Conservation (phyloP, 2,113 vertebrate species). For the Oncorhynchus gorbuscha region DNA sequence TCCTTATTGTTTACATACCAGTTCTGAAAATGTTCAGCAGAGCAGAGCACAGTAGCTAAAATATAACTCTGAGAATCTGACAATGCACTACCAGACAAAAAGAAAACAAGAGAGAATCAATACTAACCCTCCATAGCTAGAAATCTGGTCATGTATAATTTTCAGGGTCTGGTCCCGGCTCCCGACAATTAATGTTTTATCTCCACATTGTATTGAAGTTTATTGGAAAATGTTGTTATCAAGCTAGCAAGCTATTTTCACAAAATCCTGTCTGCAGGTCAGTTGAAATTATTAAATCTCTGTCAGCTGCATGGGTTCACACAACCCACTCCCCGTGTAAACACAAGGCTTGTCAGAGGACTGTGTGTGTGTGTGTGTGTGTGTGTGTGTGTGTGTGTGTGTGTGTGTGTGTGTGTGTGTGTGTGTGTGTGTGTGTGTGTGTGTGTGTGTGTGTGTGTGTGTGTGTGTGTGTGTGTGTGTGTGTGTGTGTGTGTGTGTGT, state of each 20-base stretch:
- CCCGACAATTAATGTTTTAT: slow-evolving; percentile 49
- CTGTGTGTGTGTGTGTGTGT: slow-evolving; percentile 1
- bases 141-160: slow-evolving; percentile 65
- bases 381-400: slow-evolving; percentile 40
- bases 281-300: slow-evolving; percentile 60
- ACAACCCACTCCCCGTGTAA: slow-evolving; percentile 37
- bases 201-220: slow-evolving; percentile 57
- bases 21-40: slow-evolving; percentile 51
- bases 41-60: slow-evolving; percentile 48
- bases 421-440: slow-evolving; percentile 46
- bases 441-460: slow-evolving; percentile 43
- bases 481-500: slow-evolving; percentile 42
- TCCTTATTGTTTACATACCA: slow-evolving; percentile 50
- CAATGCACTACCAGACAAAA: slow-evolving; percentile 68
- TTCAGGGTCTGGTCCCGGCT: no score
- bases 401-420: slow-evolving; percentile 45
- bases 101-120: slow-evolving; percentile 74
- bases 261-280: slow-evolving; percentile 63
- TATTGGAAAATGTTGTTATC: slow-evolving; percentile 63
- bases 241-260: slow-evolving; percentile 59
- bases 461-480: slow-evolving; percentile 45
- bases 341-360: background rate
- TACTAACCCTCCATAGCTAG: slow-evolving; percentile 45
- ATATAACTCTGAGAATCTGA: background rate
- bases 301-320: slow-evolving; percentile 51